Percentiles rank a stretch among this genome's conserved stretches.
These are phyloP conservation scores for Fulmarus glacialis DNA, from an alignment of 2,113 vertebrate species.

Conservation along the genomic window DNA sequence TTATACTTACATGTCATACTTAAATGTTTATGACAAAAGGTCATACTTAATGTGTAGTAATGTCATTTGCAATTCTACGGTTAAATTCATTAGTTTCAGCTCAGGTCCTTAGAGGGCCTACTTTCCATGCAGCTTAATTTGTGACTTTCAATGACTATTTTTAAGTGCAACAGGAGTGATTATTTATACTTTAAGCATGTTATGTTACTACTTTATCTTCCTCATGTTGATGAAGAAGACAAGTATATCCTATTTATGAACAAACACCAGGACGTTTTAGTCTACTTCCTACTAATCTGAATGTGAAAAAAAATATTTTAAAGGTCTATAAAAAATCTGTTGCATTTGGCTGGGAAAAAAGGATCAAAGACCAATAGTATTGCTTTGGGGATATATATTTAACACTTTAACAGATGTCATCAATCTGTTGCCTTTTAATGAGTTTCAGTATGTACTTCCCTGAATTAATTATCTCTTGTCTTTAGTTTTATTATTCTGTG, in stretches of 20 bases:
- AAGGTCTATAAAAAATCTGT: background rate
- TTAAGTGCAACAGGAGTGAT: background rate
- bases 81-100: background rate
- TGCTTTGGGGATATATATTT: conserved; percentile 20
- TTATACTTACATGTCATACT: background rate
- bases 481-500: background rate
- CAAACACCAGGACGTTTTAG: background rate
- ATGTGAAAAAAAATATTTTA: background rate
- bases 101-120: background rate
- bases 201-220: background rate
- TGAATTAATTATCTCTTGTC: conserved; percentile 41
- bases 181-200: background rate
- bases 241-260: background rate
- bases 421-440: conserved; percentile 45
- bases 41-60: background rate
- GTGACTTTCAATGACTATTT: background rate
- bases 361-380: background rate
- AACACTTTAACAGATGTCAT: conserved; percentile 34
- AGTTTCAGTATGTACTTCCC: background rate
- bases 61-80: background rate
- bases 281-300: background rate
- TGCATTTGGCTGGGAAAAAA: background rate
- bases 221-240: background rate
- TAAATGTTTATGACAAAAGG: background rate
- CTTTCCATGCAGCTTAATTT: background rate